Evolutionary conservation across 2,113 vertebrate species (phyloP).

Genomic region (Archocentrus centrarchus): DNA sequence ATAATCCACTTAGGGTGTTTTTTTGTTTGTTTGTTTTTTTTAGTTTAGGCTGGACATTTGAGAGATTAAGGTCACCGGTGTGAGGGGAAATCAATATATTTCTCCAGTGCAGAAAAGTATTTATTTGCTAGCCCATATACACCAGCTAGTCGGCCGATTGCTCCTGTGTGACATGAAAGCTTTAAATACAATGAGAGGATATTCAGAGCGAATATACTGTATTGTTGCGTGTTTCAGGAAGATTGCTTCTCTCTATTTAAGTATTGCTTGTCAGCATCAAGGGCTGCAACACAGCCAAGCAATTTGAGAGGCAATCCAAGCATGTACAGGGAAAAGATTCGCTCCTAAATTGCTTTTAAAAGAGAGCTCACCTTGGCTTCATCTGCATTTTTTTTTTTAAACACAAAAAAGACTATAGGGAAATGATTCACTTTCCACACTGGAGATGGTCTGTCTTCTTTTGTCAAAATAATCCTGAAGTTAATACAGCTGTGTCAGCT

Average conservation of each 20-base stretch:
- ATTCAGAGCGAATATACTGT: slow-evolving; percentile 32
- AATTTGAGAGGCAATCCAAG: slow-evolving; percentile 50
- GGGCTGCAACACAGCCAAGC: slow-evolving; percentile 23
- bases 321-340: slow-evolving; percentile 22
- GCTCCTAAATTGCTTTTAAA: slow-evolving; percentile 49
- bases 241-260: slow-evolving; percentile 34
- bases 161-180: slow-evolving; percentile 12
- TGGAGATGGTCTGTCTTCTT: slow-evolving; percentile 40
- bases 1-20: neutral
- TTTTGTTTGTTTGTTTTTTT: neutral
- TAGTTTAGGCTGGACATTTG: neutral
- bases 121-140: neutral
- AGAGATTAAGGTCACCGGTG: slow-evolving; percentile 12
- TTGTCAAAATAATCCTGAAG: slow-evolving; percentile 50
- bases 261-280: slow-evolving; percentile 46
- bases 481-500: slow-evolving; percentile 53
- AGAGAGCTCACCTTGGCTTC: slow-evolving; percentile 45
- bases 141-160: slow-evolving; percentile 1
- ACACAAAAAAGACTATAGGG: slow-evolving; percentile 46
- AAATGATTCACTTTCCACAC: slow-evolving; percentile 44
- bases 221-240: slow-evolving; percentile 33
- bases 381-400: slow-evolving; percentile 37
- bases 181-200: slow-evolving; percentile 19
- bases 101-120: neutral
- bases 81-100: slow-evolving; percentile 7